Conservation (phyloP, 2,113 vertebrate genomes). For the Gallinago jamesoni region DNA sequence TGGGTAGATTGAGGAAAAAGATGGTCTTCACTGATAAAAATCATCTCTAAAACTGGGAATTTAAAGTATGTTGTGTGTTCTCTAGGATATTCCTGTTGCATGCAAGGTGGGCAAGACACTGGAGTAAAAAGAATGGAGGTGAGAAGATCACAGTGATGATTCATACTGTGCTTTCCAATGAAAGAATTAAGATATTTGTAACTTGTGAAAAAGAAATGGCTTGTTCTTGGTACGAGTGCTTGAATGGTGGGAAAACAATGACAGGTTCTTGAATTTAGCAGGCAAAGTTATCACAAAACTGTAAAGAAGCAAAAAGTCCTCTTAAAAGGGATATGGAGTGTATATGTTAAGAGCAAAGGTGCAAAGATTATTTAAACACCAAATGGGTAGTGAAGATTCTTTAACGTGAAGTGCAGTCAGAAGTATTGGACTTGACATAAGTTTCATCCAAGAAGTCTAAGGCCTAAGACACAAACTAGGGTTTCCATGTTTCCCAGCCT, state of each 20-base stretch:
- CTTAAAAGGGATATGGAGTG: neutral
- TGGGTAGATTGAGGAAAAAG: neutral
- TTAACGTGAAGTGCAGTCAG: neutral
- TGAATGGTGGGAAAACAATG: neutral
- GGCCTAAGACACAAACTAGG: neutral
- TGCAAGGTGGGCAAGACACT: neutral
- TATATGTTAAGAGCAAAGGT: neutral
- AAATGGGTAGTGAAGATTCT: neutral
- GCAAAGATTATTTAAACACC: neutral
- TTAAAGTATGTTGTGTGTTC: neutral
- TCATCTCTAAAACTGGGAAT: neutral
- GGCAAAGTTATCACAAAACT: neutral
- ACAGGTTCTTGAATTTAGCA: neutral
- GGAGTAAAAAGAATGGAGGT: neutral
- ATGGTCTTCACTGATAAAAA: neutral
- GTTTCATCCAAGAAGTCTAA: neutral
- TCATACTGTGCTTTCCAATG: neutral
- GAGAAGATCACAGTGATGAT: neutral
- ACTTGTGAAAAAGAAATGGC: neutral
- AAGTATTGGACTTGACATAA: neutral
- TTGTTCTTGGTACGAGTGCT: neutral
- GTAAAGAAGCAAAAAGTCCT: neutral
- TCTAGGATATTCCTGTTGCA: neutral
- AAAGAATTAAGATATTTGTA: neutral
- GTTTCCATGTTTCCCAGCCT: neutral